Conservation (phyloP, 2,113 vertebrate genomes). For the Microtus richardsoni region DNA sequence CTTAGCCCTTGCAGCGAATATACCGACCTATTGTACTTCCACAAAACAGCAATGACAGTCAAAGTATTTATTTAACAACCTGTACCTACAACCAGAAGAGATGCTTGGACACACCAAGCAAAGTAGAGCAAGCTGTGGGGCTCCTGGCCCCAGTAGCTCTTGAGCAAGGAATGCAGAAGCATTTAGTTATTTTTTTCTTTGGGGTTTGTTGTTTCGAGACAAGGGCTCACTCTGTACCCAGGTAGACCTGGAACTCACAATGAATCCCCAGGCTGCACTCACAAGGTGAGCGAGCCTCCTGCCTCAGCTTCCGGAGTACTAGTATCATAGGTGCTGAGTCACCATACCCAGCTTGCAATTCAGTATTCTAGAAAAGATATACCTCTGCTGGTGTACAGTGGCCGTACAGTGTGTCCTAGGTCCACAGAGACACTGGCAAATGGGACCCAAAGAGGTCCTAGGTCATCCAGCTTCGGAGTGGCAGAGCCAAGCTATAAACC, state of each 20-base stretch:
- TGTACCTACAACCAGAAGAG: not conserved
- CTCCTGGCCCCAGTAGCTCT: not conserved
- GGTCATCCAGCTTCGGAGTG: not conserved
- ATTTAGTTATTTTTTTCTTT: not conserved
- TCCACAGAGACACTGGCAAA: not conserved
- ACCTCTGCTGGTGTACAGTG: not conserved
- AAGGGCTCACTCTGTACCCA: not conserved
- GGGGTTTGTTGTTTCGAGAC: not conserved
- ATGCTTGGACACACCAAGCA: not conserved
- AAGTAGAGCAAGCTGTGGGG: not conserved
- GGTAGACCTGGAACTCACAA: not conserved
- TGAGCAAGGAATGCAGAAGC: not conserved
- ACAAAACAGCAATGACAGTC: not conserved
- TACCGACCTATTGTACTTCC: not conserved
- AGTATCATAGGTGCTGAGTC: not conserved
- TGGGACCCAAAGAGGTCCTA: not conserved
- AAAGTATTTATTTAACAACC: not conserved
- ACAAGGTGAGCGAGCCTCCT: not conserved
- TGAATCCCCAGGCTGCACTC: not conserved
- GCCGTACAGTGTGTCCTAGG: not conserved
- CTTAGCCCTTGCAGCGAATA: not conserved
- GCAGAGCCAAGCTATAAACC: slow-evolving; percentile 30
- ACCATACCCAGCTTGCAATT: not conserved
- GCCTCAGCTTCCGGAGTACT: not conserved
- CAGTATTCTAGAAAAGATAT: not conserved